Evolutionary conservation across 2,888 invertebrate species (phyloP), one percentile per base, ranked within the genome.

Genomic region (Ochlodes sylvanus): DNA sequence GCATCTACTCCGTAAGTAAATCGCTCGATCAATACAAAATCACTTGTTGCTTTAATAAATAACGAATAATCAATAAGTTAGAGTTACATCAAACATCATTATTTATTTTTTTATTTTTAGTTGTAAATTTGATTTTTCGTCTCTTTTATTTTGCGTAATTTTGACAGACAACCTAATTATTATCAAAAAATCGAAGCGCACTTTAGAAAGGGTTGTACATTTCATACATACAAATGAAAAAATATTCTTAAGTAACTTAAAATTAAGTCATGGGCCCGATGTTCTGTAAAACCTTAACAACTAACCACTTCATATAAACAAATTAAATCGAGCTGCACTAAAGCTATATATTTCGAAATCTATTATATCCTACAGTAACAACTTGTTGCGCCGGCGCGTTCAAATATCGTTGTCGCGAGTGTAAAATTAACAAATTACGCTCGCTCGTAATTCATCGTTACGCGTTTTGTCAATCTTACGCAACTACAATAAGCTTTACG

Each of bases 251-350:
- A 85, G 86, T 84, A 90, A 92, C 90, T 90, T 91, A 90, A 83
- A 76, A 78, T 86, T 90, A 92, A 90, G 92, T 92, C 92, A 92
- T 92, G 92, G 92, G 92, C 91, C 90, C 92, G 84, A 87, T 86
- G 83, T 84, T 85, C 90, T 89, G 89, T 85, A 88, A 87, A 88
- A 89, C 79, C 88, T 89, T 89, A 88, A 81, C 73, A 72, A 72
- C 81, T 87, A 87, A 80, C 75, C 62, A 79, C 78, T 70, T 80
- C 86, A 88, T 89, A 90, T 85, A 90, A 89, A 90, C 87, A 82
- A 85, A 85, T 85, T 87, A 83, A 79, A 77, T 84, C 79, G 77
- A 80, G 80, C 83, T 85, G 86, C 84, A 75, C 79, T 81, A 83
- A 89, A 90, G 87, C 90, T 89, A 90, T 82, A 79, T 89, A 88